Evolutionary conservation across 1,140 invertebrate species (phyloP).

Genomic region (Sarcophaga bullata): DNA sequence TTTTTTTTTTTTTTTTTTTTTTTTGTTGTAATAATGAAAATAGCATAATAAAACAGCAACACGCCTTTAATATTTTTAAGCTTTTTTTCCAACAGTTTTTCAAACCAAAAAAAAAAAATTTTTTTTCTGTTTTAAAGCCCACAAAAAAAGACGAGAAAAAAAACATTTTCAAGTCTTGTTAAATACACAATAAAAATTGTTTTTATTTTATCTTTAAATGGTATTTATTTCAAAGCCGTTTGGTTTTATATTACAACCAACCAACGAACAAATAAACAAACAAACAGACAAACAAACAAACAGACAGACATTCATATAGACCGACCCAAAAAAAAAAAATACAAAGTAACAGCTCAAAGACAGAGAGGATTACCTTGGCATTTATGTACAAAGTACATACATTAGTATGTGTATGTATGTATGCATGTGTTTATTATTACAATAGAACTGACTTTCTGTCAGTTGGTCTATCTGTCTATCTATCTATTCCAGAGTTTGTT

Average conservation of each 20-base stretch:
- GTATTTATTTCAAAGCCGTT: not conserved
- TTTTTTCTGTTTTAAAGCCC: too few relatives aligned
- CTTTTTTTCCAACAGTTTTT: not conserved
- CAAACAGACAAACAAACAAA: not conserved
- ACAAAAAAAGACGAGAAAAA: too few relatives aligned
- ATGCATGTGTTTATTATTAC: not conserved
- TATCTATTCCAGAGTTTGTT: not conserved
- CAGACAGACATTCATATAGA: too few relatives aligned
- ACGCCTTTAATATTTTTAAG: not conserved
- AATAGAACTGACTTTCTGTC: not conserved
- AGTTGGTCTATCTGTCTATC: not conserved
- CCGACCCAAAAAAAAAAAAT: constrained; percentile 1
- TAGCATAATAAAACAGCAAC: not conserved
- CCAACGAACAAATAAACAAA: not conserved
- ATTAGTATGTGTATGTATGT: not conserved
- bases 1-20: too few relatives aligned
- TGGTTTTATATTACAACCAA: constrained; percentile 12
- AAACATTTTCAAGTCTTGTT: not conserved
- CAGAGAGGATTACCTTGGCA: constrained; percentile 24
- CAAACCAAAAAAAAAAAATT: too few relatives aligned
- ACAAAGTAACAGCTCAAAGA: not conserved
- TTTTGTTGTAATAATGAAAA: not conserved
- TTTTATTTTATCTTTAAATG: not conserved
- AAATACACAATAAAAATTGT: not conserved
- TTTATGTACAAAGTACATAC: not conserved